A percentile compares a stretch with the other conserved stretches of the same genome.
phyloP scores from a whole-genome alignment of 2,888 invertebrate species.

The Notocelia uddmanniana region DNA sequence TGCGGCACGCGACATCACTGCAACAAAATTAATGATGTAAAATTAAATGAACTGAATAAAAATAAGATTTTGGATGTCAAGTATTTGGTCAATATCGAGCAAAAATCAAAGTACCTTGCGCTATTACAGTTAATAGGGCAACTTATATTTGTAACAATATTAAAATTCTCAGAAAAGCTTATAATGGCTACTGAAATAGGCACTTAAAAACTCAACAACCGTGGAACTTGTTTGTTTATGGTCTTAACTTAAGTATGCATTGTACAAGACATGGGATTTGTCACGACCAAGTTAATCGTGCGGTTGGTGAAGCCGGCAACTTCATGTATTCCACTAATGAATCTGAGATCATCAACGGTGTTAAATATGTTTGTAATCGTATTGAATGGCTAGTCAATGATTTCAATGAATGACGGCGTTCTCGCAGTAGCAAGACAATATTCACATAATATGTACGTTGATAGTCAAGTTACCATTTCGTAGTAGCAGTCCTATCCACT shows the following conservation, averaged over 20 bases:
- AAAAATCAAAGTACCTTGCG: no score
- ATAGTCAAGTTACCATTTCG: not conserved
- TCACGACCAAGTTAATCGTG: not conserved
- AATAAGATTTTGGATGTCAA: no score
- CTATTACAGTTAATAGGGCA: not conserved
- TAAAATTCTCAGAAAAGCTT: no score
- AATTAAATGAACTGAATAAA: no score
- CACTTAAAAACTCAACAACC: not conserved
- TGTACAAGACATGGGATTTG: not conserved
- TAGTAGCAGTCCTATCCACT: not conserved
- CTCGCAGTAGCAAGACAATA: not conserved
- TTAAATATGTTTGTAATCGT: not conserved
- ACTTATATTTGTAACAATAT: no score
- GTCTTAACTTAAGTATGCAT: no score
- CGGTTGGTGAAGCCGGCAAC: not conserved
- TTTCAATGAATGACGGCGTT: conserved; percentile 16
- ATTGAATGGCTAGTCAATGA: conserved; percentile 23
- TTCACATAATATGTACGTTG: not conserved
- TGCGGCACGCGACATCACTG: conserved; percentile 56
- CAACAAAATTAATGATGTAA: conserved; percentile 35
- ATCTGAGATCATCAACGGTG: not conserved
- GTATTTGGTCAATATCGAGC: no score
- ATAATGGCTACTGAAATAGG: not conserved
- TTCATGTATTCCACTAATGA: not conserved
- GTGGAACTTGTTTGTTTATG: not conserved